Evolutionary conservation across 2,797 vertebrate species (phyloP), one percentile per base, ranked within the genome.

Genomic region (Echeneis naucrates): DNA sequence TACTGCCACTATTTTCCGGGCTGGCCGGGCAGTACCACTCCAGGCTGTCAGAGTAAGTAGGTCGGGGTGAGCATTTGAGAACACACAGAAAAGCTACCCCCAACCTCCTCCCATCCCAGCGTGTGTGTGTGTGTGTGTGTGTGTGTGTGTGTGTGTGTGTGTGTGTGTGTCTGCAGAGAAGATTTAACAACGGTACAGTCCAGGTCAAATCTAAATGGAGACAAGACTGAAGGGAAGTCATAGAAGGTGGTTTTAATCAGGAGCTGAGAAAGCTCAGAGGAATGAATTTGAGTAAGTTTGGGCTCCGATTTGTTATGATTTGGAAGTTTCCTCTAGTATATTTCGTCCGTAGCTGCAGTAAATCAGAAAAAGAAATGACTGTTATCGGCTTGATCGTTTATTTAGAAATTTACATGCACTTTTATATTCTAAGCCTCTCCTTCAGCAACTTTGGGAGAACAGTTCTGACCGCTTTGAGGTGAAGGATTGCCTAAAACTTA

Each of bases 31-130:
- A 78, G 60, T 82, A 79, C 68, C 76, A 85, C 82, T 87, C 80
- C 77, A 65, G 81, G 87, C 84, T 91, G 88, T 88, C 77, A 79
- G 78, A 83, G 72, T 90, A 93, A 91, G 87, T 90, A 92, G 87
- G 87, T 88, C 87, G 82, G 54, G 38, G 72, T 71, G 84, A 78
- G 75, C 67, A 56, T 83, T 66, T 85, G 70, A 69, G 78, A 83
- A 77, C 23, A 13, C 26, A 59, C 68, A 55, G 60, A 77, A 47
- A 23, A 80, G 44, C 73, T 76, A 38, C 17, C 24, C 26, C 63
- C 48, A 51, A 26, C 21, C 7, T n/a, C 26, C 7, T 23, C 23
- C 53, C 38, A 26, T 37, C 17, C 27, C 27, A 19, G 37, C 80
- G 56, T 13, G n/a, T 65, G 11, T 65, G 19, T 58, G 27, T 72